Percentiles rank a stretch among this genome's conserved stretches.
Conservation (phyloP, 2,113 vertebrate species). For the Laticauda colubrina region DNA sequence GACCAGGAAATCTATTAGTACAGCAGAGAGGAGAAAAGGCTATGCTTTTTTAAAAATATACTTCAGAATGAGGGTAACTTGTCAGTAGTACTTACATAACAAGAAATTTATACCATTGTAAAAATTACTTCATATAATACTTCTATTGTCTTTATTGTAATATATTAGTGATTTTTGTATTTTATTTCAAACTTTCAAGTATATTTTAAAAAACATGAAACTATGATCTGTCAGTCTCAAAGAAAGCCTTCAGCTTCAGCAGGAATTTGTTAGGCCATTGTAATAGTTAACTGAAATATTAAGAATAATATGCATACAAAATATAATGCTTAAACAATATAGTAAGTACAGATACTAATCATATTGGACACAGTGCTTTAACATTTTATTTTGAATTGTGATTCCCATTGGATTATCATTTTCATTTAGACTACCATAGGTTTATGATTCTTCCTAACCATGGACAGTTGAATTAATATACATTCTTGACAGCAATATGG, state of each 20-base stretch:
- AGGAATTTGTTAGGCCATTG: neutral
- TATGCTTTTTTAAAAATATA: neutral
- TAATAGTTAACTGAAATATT: neutral
- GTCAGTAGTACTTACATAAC: neutral
- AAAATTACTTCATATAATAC: neutral
- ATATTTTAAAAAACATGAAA: neutral
- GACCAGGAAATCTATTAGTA: constrained; percentile 25
- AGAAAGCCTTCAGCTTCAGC: neutral
- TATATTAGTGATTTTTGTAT: neutral
- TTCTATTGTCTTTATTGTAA: neutral
- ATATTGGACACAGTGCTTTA: neutral
- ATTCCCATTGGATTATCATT: neutral
- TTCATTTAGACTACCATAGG: neutral
- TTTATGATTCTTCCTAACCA: neutral
- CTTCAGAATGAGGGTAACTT: neutral
- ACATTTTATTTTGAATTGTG: neutral
- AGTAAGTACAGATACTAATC: neutral
- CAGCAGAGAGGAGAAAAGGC: neutral
- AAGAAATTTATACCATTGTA: neutral
- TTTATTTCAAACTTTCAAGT: neutral
- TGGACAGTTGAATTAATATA: neutral
- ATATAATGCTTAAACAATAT: neutral
- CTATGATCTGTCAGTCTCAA: neutral
- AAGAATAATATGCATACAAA: neutral
- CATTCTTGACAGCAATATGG: neutral